Conservation (phyloP, 2,113 vertebrate species). For the Meleagris gallopavo region DNA sequence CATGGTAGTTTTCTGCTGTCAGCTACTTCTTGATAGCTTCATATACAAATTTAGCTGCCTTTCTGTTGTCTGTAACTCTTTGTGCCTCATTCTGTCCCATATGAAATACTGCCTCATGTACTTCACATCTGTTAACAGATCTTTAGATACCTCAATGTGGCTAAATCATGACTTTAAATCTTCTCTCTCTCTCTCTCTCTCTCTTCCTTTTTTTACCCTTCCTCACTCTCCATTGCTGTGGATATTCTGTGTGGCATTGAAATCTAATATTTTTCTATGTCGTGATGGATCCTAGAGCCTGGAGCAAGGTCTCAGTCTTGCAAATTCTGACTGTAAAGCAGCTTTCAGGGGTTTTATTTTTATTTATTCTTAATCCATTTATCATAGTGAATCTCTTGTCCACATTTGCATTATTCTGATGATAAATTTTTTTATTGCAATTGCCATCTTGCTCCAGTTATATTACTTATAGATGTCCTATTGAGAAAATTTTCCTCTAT, state of each 20-base stretch:
- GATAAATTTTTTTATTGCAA: background rate
- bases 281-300: background rate
- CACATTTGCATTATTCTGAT: rapidly evolving
- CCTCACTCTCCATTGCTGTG: background rate
- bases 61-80: background rate
- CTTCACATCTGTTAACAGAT: background rate
- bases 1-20: background rate
- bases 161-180: background rate
- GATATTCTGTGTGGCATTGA: background rate
- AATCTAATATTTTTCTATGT: background rate
- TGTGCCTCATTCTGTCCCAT: background rate
- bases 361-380: background rate
- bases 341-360: background rate
- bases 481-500: background rate
- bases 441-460: background rate
- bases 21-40: background rate
- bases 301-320: background rate
- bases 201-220: background rate
- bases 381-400: background rate
- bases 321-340: background rate
- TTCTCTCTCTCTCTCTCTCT: too few relatives aligned
- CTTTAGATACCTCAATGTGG: background rate
- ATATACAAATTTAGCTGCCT: background rate
- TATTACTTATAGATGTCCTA: background rate
- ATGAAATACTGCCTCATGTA: background rate